Conservation (phyloP, 2,888 invertebrate species). For the Orthonevra nobilis region DNA sequence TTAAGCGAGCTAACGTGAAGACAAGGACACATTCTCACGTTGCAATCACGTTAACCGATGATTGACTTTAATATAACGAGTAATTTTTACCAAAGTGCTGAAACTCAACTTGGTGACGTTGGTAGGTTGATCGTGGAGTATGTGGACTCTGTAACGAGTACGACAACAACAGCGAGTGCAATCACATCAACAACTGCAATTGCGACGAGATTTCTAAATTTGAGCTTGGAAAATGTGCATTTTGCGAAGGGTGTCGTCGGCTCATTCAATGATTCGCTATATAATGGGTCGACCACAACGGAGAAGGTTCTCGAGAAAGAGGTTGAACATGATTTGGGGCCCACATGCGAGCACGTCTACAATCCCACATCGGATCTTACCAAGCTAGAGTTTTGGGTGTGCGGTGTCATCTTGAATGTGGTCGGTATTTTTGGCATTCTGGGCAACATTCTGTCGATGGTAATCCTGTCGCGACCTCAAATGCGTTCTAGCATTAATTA, state of each 20-base stretch:
- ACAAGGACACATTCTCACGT: slow-evolving; percentile 37
- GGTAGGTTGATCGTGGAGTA: slow-evolving; percentile 58
- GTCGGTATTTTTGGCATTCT: slow-evolving; percentile 92
- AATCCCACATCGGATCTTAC: slow-evolving; percentile 76
- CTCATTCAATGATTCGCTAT: slow-evolving; percentile 12
- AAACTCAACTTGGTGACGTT: slow-evolving; percentile 56
- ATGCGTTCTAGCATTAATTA: slow-evolving; percentile 98
- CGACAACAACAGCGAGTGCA: slow-evolving; percentile 6
- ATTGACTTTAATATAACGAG: slow-evolving; percentile 65
- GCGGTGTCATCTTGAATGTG: slow-evolving; percentile 89
- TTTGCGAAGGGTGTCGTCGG: slow-evolving; percentile 10
- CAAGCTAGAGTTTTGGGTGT: slow-evolving; percentile 89
- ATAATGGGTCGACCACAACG: not conserved
- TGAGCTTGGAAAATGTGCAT: slow-evolving; percentile 29
- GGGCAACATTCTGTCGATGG: slow-evolving; percentile 94
- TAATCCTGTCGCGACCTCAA: slow-evolving; percentile 94
- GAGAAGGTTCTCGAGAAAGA: slow-evolving; percentile 15
- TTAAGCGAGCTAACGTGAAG: slow-evolving; percentile 34
- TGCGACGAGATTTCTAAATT: slow-evolving; percentile 43
- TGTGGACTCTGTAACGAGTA: slow-evolving; percentile 56
- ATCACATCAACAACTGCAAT: slow-evolving; percentile 28
- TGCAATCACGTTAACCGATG: slow-evolving; percentile 60
- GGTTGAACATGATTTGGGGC: slow-evolving; percentile 13
- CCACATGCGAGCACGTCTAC: slow-evolving; percentile 74
- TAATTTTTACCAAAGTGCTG: slow-evolving; percentile 66